Conservation (phyloP, 2,113 vertebrate species). For the Gambusia affinis region DNA sequence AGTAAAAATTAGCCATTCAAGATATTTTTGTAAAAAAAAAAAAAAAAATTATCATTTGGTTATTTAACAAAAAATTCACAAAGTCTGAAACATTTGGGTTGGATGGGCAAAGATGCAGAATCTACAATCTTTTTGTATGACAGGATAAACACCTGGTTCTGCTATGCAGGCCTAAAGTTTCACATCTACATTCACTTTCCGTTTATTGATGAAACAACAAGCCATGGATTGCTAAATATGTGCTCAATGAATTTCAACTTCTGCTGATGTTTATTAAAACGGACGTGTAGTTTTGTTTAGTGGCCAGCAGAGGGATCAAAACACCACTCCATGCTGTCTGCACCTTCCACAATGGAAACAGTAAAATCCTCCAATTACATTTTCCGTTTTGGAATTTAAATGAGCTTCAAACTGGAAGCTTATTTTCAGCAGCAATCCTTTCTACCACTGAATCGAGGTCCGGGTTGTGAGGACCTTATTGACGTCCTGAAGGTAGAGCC, state of each 20-base stretch:
- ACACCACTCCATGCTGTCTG: constrained; percentile 3
- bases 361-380: background rate
- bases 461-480: constrained; percentile 83
- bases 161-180: too few species aligned
- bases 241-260: background rate
- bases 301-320: constrained; percentile 43
- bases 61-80: background rate
- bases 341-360: background rate
- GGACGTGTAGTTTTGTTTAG: constrained; percentile 27
- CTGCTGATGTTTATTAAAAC: background rate
- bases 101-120: too few species aligned
- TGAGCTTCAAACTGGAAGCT: too few species aligned
- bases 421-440: background rate
- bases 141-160: too few species aligned
- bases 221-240: background rate
- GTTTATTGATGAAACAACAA: background rate
- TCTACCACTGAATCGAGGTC: too few species aligned
- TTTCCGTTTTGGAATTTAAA: too few species aligned
- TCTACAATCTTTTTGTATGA: too few species aligned
- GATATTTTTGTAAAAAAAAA: background rate
- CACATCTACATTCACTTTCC: background rate
- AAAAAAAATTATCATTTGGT: background rate
- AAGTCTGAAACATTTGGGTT: too few species aligned
- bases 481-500: constrained; percentile 96
- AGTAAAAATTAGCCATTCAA: background rate